Base-by-base conservation (phyloP, 2,888 invertebrate species). In the Megaustenia siamemsis region DNA sequence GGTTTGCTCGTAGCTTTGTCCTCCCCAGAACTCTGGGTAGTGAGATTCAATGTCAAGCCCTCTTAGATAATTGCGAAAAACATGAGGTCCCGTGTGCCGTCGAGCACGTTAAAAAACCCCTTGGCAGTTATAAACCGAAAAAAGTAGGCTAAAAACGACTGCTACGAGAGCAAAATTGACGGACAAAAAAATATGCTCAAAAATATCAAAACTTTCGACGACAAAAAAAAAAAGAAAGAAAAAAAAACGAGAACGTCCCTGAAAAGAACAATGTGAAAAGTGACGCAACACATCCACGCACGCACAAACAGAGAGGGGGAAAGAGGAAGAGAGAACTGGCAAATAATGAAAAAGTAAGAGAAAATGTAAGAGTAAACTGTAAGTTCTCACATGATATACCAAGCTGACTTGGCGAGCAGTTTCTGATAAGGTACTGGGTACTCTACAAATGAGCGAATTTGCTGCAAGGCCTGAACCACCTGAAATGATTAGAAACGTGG, bases 341-440 rank as follows among this genome's bases (percentile, higher is more conserved):
- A n/a, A 4, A 28, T 45, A 49, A 21, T 15, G 75, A 40, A 45
- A 6, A 32, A 8, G 5, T 18, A 76, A 18, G 49, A 8, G 45
- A 8, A 49, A 18, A 28, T 49, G 24, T 40, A 56, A 3, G n/a
- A 15, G 56, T 6, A 24, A 56, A 5, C n/a, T 56, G 5, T n/a
- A n/a, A n/a, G 21, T 56, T 66, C 78, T 78, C 66, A 78, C 78
- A 60, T 66, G 15, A 78, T 40, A 10, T 43, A 78, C 78, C 78
- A 78, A 5, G 66, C 66, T 0, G 45, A 12, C 12, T 40, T 78
- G 1, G 78, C 78, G 4, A 78, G 28, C 21, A 63, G 63, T 21
- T 28, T 78, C 78, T 78, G 78, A 24, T 60, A 78, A 0, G 60
- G 21, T 32, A 78, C 43, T 10, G 78, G 78, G 32, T 78, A 78